These are phyloP conservation scores for Temnothorax nylanderi DNA, from an alignment of 1,140 invertebrate genomes.

Conservation along the genomic window DNA sequence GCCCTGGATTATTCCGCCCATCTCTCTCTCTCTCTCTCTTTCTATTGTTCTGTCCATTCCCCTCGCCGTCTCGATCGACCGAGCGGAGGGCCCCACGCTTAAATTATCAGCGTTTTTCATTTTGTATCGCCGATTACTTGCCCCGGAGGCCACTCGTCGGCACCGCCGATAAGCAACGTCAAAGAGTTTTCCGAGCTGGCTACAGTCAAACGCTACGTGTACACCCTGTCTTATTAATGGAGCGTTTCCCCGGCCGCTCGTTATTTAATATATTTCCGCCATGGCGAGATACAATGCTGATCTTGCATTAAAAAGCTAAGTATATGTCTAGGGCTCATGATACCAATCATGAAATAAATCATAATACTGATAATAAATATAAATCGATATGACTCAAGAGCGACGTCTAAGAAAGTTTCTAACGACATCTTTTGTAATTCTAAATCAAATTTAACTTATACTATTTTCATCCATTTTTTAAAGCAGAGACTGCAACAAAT, in stretches of 20 bases:
- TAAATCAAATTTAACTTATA: background rate
- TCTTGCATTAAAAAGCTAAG: background rate
- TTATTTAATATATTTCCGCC: constrained; percentile 25
- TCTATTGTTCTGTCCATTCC: background rate
- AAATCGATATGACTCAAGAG: background rate
- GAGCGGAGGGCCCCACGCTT: constrained; percentile 5
- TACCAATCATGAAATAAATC: background rate
- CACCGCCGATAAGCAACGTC: constrained; percentile 39
- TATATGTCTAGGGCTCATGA: background rate
- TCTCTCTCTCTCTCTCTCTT: background rate
- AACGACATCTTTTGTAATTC: background rate
- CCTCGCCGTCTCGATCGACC: background rate
- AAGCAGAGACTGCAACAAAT: background rate
- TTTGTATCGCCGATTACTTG: constrained; percentile 57
- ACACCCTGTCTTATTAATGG: constrained; percentile 21
- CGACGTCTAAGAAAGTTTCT: background rate
- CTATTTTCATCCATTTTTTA: background rate
- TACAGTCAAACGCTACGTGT: constrained; percentile 41
- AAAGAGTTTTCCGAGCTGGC: constrained; percentile 35
- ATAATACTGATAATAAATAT: background rate
- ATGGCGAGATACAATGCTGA: background rate
- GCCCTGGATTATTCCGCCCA: constrained; percentile 18
- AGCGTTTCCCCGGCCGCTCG: background rate
- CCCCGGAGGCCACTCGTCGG: constrained; percentile 23
- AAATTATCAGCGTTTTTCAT: constrained; percentile 54